Conservation (phyloP, 2,797 vertebrate species). For the Carcharodon carcharias region DNA sequence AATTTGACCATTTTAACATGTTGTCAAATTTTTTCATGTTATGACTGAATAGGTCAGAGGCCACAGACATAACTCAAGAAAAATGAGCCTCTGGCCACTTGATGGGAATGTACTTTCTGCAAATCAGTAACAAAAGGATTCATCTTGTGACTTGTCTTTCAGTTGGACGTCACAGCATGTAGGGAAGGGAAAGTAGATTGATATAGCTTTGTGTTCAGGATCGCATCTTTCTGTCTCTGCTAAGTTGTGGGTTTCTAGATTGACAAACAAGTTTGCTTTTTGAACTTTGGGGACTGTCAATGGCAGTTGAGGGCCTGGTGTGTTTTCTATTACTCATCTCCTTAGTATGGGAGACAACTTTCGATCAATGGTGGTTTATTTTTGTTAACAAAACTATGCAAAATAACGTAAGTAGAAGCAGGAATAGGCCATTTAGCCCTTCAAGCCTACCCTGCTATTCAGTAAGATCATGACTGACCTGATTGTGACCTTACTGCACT, state of each 20-base stretch:
- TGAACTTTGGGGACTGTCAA: background rate
- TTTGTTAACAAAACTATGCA: background rate
- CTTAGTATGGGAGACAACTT: background rate
- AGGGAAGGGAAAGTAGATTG: background rate
- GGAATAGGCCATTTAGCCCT: background rate
- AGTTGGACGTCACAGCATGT: background rate
- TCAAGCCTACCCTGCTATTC: background rate
- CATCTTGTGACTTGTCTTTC: background rate
- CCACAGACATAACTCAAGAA: too few relatives aligned
- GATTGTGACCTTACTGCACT: background rate
- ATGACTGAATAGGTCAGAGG: background rate
- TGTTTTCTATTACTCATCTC: background rate
- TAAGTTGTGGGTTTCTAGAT: background rate
- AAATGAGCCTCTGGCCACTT: background rate
- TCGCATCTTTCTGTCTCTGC: background rate
- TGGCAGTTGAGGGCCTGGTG: background rate
- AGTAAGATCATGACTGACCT: background rate
- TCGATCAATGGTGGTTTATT: background rate
- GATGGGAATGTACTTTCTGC: background rate
- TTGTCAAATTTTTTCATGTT: background rate
- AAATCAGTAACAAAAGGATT: background rate
- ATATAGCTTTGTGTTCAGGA: too few relatives aligned
- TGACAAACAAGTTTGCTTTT: background rate
- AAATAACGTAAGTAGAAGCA: background rate
- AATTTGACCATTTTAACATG: background rate